Percentiles rank a stretch among this genome's conserved stretches.
phyloP scores from a whole-genome alignment of 2,797 vertebrate species.

The Sibirionetta formosa region DNA sequence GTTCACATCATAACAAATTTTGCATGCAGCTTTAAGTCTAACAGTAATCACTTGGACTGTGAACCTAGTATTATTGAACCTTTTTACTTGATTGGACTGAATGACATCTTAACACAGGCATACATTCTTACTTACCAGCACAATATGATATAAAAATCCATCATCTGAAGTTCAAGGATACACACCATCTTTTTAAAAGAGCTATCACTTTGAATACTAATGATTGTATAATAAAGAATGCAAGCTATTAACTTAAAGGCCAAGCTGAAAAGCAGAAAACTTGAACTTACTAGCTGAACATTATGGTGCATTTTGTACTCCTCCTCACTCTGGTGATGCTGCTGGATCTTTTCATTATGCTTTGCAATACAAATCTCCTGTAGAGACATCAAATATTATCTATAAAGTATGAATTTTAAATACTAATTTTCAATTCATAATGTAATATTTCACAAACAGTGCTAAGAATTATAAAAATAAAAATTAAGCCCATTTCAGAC shows the following conservation, averaged over 20 bases:
- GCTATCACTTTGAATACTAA: not conserved
- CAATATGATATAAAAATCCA: not conserved
- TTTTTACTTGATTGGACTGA: not conserved
- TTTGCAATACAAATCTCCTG: constrained; percentile 97
- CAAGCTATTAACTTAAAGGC: not conserved
- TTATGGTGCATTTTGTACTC: constrained; percentile 80
- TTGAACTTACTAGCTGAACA: constrained; percentile 84
- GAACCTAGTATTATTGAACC: not conserved
- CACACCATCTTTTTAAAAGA: not conserved
- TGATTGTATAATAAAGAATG: not conserved
- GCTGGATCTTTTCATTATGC: constrained; percentile 94
- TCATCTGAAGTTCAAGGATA: not conserved
- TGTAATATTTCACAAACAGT: not conserved
- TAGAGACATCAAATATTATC: constrained; percentile 32
- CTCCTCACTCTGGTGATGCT: constrained; percentile 82
- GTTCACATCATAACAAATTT: fast-evolving
- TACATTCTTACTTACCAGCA: not conserved
- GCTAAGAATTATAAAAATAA: not conserved
- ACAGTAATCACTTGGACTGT: not conserved
- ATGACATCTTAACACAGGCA: not conserved
- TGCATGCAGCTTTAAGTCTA: not conserved
- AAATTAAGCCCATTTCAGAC: not conserved
- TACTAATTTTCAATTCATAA: not conserved
- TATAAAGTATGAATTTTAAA: not conserved
- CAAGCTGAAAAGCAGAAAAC: not conserved